Conservation (phyloP, 2,113 vertebrate species). For the Sinosuthora webbiana region DNA sequence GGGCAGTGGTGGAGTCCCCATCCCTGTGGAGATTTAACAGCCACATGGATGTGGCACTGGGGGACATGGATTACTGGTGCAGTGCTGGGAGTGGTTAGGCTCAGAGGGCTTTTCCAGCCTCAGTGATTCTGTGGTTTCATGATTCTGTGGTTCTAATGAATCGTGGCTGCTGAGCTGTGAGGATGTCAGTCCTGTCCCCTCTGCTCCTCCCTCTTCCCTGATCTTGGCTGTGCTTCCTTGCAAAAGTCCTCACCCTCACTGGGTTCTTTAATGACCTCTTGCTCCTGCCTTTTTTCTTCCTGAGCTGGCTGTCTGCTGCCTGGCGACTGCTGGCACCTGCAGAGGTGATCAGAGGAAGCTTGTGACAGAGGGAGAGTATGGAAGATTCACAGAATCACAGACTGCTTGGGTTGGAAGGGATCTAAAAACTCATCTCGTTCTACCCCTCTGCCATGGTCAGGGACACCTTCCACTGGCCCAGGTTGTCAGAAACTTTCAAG, state of each 20-base stretch:
- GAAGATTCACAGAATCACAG: background rate
- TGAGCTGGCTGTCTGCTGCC: background rate
- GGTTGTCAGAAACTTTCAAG: background rate
- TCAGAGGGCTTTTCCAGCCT: background rate
- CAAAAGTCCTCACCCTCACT: background rate
- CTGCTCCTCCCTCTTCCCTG: background rate
- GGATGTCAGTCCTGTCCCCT: background rate
- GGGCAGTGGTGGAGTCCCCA: background rate
- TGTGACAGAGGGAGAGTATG: background rate
- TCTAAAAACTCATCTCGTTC: background rate
- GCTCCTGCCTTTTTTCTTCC: background rate
- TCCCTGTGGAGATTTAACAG: background rate
- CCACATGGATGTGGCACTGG: too few species aligned
- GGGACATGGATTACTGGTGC: too few species aligned
- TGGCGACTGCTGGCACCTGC: background rate
- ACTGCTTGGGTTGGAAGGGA: background rate
- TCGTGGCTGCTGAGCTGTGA: background rate
- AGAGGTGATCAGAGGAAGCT: background rate
- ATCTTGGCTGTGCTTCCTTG: background rate
- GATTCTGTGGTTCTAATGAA: background rate
- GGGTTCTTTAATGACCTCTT: background rate
- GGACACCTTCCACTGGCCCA: background rate
- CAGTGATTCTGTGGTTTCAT: background rate
- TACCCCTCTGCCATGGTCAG: background rate
- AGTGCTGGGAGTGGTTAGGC: background rate